Evolutionary conservation across 2,888 invertebrate species (phyloP).

Genomic region (Stenolophus ochropezus): DNA sequence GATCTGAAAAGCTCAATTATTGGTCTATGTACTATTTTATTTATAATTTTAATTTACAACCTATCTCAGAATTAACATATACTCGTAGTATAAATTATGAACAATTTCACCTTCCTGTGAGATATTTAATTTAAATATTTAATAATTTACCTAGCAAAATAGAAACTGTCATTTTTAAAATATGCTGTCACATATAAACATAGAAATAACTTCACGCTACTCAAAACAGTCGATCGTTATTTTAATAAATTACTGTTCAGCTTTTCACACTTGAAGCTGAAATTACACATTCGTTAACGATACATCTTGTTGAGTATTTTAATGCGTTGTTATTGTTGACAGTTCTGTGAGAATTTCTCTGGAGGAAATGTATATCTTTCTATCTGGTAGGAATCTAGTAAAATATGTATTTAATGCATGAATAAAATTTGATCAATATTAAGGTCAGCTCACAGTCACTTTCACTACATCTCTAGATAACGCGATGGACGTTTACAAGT

Average conservation of each 20-base stretch:
- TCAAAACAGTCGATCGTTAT: background rate
- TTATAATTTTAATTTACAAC: no score
- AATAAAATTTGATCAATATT: slow-evolving; percentile 26
- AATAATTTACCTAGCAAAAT: no score
- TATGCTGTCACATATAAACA: background rate
- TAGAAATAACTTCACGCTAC: background rate
- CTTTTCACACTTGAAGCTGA: background rate
- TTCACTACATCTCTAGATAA: slow-evolving; percentile 30
- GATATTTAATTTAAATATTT: no score
- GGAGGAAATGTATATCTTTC: background rate
- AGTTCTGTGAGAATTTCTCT: background rate
- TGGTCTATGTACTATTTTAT: no score
- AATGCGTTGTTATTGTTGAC: background rate
- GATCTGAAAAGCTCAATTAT: no score
- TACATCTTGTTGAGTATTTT: background rate
- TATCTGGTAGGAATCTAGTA: background rate
- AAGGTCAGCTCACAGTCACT: slow-evolving; percentile 27
- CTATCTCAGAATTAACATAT: no score
- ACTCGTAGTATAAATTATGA: no score
- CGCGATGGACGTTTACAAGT: background rate
- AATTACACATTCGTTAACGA: background rate
- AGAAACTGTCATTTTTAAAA: background rate
- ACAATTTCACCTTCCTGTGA: no score
- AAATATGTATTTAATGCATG: slow-evolving; percentile 4
- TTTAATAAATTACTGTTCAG: background rate